These are phyloP conservation scores for Euplagia quadripunctaria DNA, from an alignment of 2,888 invertebrate species.

Conservation along the genomic window DNA sequence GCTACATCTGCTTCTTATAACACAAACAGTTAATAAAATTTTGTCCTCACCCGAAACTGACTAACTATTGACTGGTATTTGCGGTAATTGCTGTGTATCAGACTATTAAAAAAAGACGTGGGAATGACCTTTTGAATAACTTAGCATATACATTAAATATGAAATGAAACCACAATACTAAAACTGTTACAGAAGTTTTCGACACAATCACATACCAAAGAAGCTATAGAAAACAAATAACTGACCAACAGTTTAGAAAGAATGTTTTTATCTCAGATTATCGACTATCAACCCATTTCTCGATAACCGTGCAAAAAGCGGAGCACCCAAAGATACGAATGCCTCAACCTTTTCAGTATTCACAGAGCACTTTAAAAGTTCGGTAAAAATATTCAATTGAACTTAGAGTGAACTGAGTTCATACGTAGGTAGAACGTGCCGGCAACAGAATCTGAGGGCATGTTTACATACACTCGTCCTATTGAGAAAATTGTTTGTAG, in stretches of 20 bases:
- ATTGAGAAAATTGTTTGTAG: slow-evolving; percentile 11
- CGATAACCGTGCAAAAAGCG: slow-evolving; percentile 30
- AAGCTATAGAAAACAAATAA: slow-evolving; percentile 28
- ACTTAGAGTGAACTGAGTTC: slow-evolving; percentile 36
- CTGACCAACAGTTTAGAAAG: slow-evolving; percentile 25
- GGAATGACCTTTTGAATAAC: too few relatives aligned
- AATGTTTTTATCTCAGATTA: slow-evolving; percentile 40
- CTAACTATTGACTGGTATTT: background rate
- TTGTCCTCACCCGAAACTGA: background rate
- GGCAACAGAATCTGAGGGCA: slow-evolving; percentile 38
- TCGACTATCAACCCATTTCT: slow-evolving; percentile 29
- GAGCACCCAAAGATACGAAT: slow-evolving; percentile 37
- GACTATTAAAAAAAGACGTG: too few relatives aligned
- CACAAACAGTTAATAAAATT: too few relatives aligned
- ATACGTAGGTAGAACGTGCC: slow-evolving; percentile 56
- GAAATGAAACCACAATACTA: too few relatives aligned
- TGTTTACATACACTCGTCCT: slow-evolving; percentile 34
- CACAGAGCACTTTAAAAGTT: slow-evolving; percentile 65
- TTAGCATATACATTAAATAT: too few relatives aligned
- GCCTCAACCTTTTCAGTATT: slow-evolving; percentile 62
- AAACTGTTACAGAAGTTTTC: background rate
- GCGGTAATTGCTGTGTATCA: too few relatives aligned
- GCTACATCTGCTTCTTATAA: too few relatives aligned
- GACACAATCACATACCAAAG: background rate
- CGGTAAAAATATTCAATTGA: slow-evolving; percentile 65